Base-by-base conservation (phyloP, 2,888 invertebrate species). In the Drosophila ezoana region DNA sequence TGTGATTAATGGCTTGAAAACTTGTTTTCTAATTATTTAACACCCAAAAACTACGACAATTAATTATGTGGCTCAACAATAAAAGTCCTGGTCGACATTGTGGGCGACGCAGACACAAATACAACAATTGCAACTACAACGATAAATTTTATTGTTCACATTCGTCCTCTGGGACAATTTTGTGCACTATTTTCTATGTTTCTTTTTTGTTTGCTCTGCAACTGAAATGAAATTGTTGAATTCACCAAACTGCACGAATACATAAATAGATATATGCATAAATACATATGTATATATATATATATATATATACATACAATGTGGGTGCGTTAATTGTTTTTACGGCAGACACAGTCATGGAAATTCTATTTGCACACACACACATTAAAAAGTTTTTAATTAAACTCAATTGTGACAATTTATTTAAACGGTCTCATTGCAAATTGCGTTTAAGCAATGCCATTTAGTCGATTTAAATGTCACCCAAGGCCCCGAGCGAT, bases 21-120 rank as follows among this genome's bases (percentile, higher is more conserved):
- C 85, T 87, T 81, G 87, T 89, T 87, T 89, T 87, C 90, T 87
- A 87, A 87, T 89, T 87, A 89, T 89, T 89, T 89, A 81, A 87
- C 89, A 87, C 80, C 81, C 79, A 69, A 87, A 89, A 89, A 89
- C 78, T 84, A 87, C 88, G 87, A 84, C 87, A 87, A 89, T 87
- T 87, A 89, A 89, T 87, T 87, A 89, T 85, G 85, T 78, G 81
- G 85, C 78, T 75, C 81, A 84, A 89, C 89, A 89, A 85, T 85
- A 82, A 85, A 85, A 85, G 77, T 82, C 69, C 72, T 59, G 79
- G 72, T 47, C 81, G 72, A 76, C 82, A 72, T 63, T 82, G 83
- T 83, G 87, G 82, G 73, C 59, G 74, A 81, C 69, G 48, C 60
- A 64, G 41, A 72, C 54, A 63, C 65, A 47, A 87, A 56, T 72